These are phyloP conservation scores for Thyatira batis DNA, from an alignment of 2,888 invertebrate species.

Conservation along the genomic window DNA sequence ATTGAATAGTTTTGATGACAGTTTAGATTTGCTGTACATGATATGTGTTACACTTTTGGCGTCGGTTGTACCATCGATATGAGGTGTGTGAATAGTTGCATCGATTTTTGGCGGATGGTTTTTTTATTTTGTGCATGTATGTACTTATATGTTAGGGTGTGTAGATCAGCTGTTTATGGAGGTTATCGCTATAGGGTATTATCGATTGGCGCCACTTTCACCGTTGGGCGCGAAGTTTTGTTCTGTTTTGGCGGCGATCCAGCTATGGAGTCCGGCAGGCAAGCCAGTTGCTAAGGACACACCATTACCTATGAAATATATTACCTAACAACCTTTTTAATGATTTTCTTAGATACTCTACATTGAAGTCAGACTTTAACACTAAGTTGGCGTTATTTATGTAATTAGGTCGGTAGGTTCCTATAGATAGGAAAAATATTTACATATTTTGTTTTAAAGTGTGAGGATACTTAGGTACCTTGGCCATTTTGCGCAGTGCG, in stretches of 20 bases:
- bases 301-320: slow-evolving; percentile 13
- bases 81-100: neutral
- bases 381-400: too few relatives aligned
- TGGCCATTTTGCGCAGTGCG: too few relatives aligned
- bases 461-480: neutral
- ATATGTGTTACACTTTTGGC: neutral
- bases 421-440: too few relatives aligned
- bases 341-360: too few relatives aligned
- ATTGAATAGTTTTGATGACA: neutral
- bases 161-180: slow-evolving; percentile 61
- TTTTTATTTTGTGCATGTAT: slow-evolving; percentile 10
- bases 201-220: slow-evolving; percentile 70
- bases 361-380: too few relatives aligned
- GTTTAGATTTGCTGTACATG: neutral
- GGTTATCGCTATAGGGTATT: slow-evolving; percentile 46
- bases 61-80: neutral
- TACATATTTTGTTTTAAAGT: too few relatives aligned
- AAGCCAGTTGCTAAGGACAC: slow-evolving; percentile 54
- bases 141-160: slow-evolving; percentile 24
- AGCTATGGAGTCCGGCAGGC: slow-evolving; percentile 41
- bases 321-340: slow-evolving; percentile 5
- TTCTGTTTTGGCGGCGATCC: slow-evolving; percentile 66
- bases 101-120: neutral
- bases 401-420: too few relatives aligned
- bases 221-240: slow-evolving; percentile 48